A percentile compares a stretch with the other conserved stretches of the same genome.
These are phyloP conservation scores for Lepus townsendii DNA, from an alignment of 2,797 vertebrate species.

Conservation along the genomic window DNA sequence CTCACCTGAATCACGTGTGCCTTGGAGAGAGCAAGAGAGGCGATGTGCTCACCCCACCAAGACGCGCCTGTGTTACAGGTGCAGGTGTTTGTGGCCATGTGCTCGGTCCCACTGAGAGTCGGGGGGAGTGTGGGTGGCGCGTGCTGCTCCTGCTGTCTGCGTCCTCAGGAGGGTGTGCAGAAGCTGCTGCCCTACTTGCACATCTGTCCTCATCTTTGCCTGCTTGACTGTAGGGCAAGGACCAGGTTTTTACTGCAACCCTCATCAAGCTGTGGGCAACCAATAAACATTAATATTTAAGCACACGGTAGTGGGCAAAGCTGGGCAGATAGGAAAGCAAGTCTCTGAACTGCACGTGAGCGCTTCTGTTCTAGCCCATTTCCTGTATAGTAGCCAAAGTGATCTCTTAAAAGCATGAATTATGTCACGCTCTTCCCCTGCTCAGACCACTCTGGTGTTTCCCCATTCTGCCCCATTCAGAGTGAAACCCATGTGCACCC, in stretches of 20 bases:
- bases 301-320: not conserved
- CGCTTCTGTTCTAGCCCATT: not conserved
- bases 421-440: not conserved
- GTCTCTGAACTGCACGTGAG: not conserved
- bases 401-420: slow-evolving; percentile 15
- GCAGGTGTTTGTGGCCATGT: too few species aligned
- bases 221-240: not conserved
- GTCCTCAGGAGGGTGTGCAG: not conserved
- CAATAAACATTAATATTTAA: slow-evolving; percentile 54
- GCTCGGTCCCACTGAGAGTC: too few species aligned
- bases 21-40: too few species aligned
- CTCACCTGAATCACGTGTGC: too few species aligned
- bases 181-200: not conserved
- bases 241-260: slow-evolving; percentile 27
- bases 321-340: not conserved
- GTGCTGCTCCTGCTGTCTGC: not conserved
- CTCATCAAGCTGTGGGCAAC: not conserved
- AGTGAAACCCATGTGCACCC: not conserved
- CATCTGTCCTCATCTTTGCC: not conserved
- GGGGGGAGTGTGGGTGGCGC: accelerated
- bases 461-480: not conserved
- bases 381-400: not conserved
- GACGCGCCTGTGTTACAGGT: too few species aligned
- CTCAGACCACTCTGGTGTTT: not conserved
- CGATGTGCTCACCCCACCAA: too few species aligned